Conservation (phyloP, 1,140 invertebrate species). For the Apis cerana region DNA sequence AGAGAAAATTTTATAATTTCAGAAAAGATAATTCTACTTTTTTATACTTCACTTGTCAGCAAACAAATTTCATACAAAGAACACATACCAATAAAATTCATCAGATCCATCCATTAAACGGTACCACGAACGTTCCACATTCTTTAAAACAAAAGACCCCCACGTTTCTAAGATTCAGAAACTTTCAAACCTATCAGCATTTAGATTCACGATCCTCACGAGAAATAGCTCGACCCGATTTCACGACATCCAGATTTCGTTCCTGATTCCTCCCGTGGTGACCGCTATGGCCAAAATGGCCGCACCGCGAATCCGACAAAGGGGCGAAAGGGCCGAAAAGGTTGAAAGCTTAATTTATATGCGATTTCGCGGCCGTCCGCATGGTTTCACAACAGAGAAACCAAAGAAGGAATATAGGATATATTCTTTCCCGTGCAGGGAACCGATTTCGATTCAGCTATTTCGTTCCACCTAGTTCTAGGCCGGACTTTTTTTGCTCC, state of each 20-base stretch:
- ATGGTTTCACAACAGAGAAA: slow-evolving; percentile 53
- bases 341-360: slow-evolving; percentile 71
- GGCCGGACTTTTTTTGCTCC: slow-evolving; percentile 44
- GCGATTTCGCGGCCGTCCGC: slow-evolving; percentile 59
- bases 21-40: too few species aligned
- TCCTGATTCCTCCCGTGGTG: slow-evolving; percentile 13
- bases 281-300: slow-evolving; percentile 23
- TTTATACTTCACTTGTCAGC: too few species aligned
- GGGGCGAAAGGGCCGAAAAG: slow-evolving; percentile 51
- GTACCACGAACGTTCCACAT: neutral
- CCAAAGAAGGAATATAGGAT: slow-evolving; percentile 9
- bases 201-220: neutral
- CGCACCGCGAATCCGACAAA: slow-evolving; percentile 65
- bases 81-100: too few species aligned
- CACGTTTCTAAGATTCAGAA: neutral
- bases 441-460: slow-evolving; percentile 72
- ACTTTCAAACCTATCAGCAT: neutral
- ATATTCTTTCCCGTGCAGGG: slow-evolving; percentile 57
- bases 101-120: neutral
- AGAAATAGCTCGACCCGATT: slow-evolving; percentile 18
- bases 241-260: slow-evolving; percentile 12
- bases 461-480: slow-evolving; percentile 59
- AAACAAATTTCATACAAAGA: too few species aligned
- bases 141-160: neutral
- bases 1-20: too few species aligned